Percentiles rank a stretch among this genome's conserved stretches.
Evolutionary conservation across 1,140 invertebrate genomes (phyloP).

Genomic region (Belonocnema kinseyi): DNA sequence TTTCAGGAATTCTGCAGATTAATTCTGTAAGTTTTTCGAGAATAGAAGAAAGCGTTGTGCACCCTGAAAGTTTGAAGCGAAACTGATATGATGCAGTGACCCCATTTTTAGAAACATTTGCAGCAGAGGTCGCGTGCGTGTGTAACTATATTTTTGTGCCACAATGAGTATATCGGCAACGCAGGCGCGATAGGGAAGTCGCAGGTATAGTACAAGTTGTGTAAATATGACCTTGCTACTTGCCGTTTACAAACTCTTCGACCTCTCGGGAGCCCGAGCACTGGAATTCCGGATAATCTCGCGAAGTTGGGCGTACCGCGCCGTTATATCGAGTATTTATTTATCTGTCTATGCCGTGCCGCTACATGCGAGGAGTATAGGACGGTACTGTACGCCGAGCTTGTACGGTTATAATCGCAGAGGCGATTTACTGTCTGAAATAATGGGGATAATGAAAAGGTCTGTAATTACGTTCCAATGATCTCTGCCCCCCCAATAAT

Average conservation of each 20-base stretch:
- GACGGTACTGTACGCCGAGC: no score
- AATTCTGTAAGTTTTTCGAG: no score
- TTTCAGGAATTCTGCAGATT: no score
- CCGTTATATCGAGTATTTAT: slow-evolving; percentile 58
- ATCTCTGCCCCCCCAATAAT: slow-evolving; percentile 24
- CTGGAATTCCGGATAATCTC: slow-evolving; percentile 55
- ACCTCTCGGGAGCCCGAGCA: slow-evolving; percentile 52
- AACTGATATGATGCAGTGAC: slow-evolving; percentile 4
- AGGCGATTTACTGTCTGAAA: slow-evolving; percentile 24
- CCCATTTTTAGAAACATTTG: slow-evolving; percentile 9
- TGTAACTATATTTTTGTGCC: slow-evolving; percentile 20
- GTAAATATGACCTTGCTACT: slow-evolving; percentile 61
- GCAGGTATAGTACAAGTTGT: slow-evolving; percentile 49
- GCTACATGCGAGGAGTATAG: no score
- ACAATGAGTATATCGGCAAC: slow-evolving; percentile 26
- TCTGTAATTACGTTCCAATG: slow-evolving; percentile 31
- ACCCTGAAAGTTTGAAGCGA: background rate
- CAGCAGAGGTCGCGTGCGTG: background rate
- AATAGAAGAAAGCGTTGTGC: no score
- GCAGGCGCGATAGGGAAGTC: slow-evolving; percentile 38
- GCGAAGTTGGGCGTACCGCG: slow-evolving; percentile 50
- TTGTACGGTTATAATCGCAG: slow-evolving; percentile 32
- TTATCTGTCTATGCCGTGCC: slow-evolving; percentile 48
- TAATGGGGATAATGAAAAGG: slow-evolving; percentile 29
- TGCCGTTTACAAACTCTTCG: slow-evolving; percentile 55